Percentiles rank a stretch among this genome's conserved stretches.
Evolutionary conservation across 1,140 invertebrate species (phyloP).

Genomic region (Drosophila micromelanica): DNA sequence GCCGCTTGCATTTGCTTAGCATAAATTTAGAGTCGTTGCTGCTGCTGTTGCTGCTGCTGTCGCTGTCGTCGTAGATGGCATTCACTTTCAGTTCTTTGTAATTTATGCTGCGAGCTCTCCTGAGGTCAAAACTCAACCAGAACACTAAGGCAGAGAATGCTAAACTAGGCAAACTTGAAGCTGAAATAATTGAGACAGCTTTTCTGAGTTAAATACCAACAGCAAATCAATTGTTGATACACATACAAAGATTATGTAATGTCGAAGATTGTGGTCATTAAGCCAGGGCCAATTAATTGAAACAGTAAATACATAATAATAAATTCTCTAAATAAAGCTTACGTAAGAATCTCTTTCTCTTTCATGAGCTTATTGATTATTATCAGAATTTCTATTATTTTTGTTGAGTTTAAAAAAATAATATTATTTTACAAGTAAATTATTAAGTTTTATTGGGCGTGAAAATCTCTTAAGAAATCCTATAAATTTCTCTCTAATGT

Average conservation of each 20-base stretch:
- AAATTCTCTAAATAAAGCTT: no score
- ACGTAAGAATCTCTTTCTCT: no score
- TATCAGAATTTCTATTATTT: no score
- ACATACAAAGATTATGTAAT: neutral
- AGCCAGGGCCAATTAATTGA: no score
- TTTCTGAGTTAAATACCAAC: conserved; percentile 5
- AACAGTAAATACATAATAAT: no score
- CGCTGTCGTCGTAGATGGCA: conserved; percentile 30
- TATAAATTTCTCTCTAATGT: neutral
- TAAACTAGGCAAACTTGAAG: conserved; percentile 30
- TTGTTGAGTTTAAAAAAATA: no score
- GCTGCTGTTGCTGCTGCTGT: conserved; percentile 6
- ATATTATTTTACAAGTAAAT: no score
- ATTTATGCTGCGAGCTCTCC: conserved; percentile 62
- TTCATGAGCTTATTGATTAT: no score
- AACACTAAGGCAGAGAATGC: conserved; percentile 38
- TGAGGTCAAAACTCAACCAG: conserved; percentile 51
- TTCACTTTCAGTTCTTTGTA: conserved; percentile 61
- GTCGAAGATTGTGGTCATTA: no score
- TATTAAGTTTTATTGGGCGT: no score
- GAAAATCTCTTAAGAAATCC: neutral
- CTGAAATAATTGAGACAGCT: conserved; percentile 22
- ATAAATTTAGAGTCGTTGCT: conserved; percentile 60
- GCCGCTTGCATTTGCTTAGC: conserved; percentile 69
- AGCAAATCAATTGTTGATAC: neutral